These are phyloP conservation scores for Hydrochoerus hydrochaeris DNA, from an alignment of 2,113 vertebrate genomes.

Conservation along the genomic window DNA sequence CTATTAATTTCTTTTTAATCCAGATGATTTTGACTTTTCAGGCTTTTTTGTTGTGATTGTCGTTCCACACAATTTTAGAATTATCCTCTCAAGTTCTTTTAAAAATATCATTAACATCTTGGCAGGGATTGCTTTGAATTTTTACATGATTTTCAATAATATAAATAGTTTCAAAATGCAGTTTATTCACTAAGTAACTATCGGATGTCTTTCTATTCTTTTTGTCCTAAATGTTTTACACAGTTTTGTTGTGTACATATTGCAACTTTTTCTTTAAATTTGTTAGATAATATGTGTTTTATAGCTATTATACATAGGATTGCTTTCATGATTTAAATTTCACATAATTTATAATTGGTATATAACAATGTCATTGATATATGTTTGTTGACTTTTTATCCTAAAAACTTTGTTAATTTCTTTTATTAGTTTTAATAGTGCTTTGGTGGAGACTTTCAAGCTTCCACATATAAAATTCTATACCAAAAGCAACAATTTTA, in stretches of 20 bases:
- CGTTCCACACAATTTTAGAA: no score
- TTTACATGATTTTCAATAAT: background rate
- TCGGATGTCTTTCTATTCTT: background rate
- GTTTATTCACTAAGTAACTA: background rate
- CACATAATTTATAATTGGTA: background rate
- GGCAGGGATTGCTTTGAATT: no score
- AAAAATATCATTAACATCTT: no score
- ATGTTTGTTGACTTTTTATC: background rate
- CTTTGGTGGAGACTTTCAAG: background rate
- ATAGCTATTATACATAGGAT: background rate
- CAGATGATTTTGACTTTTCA: background rate
- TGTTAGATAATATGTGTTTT: background rate
- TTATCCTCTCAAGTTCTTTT: no score
- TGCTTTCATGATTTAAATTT: background rate
- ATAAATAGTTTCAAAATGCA: background rate
- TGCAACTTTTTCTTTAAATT: background rate
- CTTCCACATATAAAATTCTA: background rate
- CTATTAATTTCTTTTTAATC: background rate
- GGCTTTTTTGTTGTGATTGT: no score
- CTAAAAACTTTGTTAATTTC: background rate
- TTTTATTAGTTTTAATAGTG: background rate
- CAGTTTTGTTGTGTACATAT: background rate
- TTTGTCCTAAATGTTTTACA: no score
- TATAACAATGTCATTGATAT: background rate
- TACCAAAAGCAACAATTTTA: background rate